phyloP scores from a whole-genome alignment of 1,140 invertebrate species.

The Calycopis cecrops region DNA sequence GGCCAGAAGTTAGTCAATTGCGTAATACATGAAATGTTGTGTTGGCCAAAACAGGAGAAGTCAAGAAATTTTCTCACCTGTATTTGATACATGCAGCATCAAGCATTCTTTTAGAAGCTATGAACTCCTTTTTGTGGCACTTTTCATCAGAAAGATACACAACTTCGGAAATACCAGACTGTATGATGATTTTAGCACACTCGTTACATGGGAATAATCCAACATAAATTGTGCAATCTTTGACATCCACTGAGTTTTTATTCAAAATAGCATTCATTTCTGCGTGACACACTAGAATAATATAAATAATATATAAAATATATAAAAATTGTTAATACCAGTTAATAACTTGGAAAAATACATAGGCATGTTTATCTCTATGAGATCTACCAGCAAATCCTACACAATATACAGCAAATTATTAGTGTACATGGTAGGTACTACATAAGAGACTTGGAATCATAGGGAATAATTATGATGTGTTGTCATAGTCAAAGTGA shows the following conservation, averaged over 20 bases:
- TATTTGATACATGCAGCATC: constrained; percentile 83
- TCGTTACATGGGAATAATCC: constrained; percentile 96
- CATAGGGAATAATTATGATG: no score
- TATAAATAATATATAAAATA: no score
- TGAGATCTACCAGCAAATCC: no score
- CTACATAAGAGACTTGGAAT: no score
- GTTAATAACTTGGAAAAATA: background rate
- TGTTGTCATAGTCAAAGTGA: no score
- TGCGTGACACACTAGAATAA: constrained; percentile 93
- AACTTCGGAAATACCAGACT: constrained; percentile 90
- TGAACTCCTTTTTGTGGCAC: constrained; percentile 78
- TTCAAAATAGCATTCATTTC: constrained; percentile 98
- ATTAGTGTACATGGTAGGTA: no score
- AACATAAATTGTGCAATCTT: constrained; percentile 90
- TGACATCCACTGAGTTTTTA: constrained; percentile 86
- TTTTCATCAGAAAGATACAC: constrained; percentile 91
- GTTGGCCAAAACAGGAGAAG: background rate
- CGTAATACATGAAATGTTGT: no score
- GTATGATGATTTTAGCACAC: constrained; percentile 98
- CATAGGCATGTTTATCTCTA: no score
- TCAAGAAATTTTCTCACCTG: constrained; percentile 34
- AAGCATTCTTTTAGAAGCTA: constrained; percentile 88
- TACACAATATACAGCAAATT: no score
- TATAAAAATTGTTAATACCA: background rate
- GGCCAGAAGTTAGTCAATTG: no score